Evolutionary conservation across 2,888 invertebrate species (phyloP), one percentile per base, ranked within the genome.

Genomic region (Heliothis peltigera): DNA sequence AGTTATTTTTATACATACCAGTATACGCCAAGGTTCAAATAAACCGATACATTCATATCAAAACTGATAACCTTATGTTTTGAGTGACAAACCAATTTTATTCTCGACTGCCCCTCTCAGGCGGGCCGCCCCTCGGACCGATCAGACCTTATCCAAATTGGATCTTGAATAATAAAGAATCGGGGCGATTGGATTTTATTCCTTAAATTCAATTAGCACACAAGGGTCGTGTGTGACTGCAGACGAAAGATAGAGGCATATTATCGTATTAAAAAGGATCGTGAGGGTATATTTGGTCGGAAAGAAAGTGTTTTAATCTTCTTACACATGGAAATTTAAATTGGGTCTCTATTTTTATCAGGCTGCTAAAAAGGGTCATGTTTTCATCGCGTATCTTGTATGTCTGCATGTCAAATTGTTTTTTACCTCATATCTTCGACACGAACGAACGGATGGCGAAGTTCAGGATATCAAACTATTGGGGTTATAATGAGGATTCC

Each of bases 81-180:
- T 94, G 94, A 95, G 94, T 95, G 95, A 95, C 94, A 95, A 94
- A 94, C 94, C 94, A 95, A 95, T 95, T 95, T 94, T 93, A 94
- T 94, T 94, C 92, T 91, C 92, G 91, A 89, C 91, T 93, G 91
- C 92, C 93, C 92, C 91, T 87, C 83, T 83, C 85, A 79, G 81
- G 84, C 87, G 87, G 79, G 75, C 75, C 87, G 79, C 84, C 88
- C 89, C 88, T 84, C 87, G 90, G 92, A 90, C 94, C 94, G 94
- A 94, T 94, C 94, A 94, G 92, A 92, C 94, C 94, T 95, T 95
- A 95, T 95, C 95, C 95, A 95, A 95, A 95, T 95, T 95, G 95
- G 95, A 95, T 95, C 95, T 95, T 95, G 95, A 95, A 95, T 95
- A 95, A 95, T 95, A 95, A 95, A 95, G 95, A 95, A 95, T 95